Conservation (phyloP, 2,888 invertebrate species). For the Hirtodrosophila duncani region DNA sequence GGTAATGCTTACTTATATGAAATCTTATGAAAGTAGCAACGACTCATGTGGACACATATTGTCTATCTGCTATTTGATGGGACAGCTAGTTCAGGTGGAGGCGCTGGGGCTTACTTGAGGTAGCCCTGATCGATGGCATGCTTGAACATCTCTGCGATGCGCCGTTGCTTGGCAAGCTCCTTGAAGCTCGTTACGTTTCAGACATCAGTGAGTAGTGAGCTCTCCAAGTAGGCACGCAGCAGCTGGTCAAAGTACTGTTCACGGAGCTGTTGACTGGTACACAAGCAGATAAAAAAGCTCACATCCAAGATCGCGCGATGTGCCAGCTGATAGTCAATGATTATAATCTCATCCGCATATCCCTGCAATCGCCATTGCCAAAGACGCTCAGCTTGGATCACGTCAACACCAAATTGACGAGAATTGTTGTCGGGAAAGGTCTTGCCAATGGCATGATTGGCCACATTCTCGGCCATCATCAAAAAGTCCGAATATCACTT, state of each 20-base stretch:
- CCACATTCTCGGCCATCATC: slow-evolving; percentile 20
- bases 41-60: too few relatives aligned
- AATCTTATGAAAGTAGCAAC: too few relatives aligned
- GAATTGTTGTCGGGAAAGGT: slow-evolving; percentile 82
- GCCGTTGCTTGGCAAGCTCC: slow-evolving; percentile 80
- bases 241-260: slow-evolving; percentile 80
- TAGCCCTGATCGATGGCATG: slow-evolving; percentile 83
- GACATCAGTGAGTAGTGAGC: slow-evolving; percentile 81
- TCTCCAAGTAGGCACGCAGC: slow-evolving; percentile 80
- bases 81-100: too few relatives aligned
- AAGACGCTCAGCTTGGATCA: slow-evolving; percentile 80
- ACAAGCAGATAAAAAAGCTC: slow-evolving; percentile 82
- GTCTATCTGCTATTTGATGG: too few relatives aligned
- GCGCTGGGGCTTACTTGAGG: slow-evolving; percentile 69
- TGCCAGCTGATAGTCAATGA: slow-evolving; percentile 86
- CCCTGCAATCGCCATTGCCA: slow-evolving; percentile 83
- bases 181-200: slow-evolving; percentile 83
- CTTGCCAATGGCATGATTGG: slow-evolving; percentile 79
- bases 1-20: too few relatives aligned
- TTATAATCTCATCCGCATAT: slow-evolving; percentile 75
- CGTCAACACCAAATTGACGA: slow-evolving; percentile 75
- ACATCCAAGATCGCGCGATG: slow-evolving; percentile 73
- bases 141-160: slow-evolving; percentile 83
- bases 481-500: slow-evolving; percentile 24
- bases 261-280: slow-evolving; percentile 81